Evolutionary conservation across 2,888 invertebrate species (phyloP).

Genomic region (Andrena praecox): DNA sequence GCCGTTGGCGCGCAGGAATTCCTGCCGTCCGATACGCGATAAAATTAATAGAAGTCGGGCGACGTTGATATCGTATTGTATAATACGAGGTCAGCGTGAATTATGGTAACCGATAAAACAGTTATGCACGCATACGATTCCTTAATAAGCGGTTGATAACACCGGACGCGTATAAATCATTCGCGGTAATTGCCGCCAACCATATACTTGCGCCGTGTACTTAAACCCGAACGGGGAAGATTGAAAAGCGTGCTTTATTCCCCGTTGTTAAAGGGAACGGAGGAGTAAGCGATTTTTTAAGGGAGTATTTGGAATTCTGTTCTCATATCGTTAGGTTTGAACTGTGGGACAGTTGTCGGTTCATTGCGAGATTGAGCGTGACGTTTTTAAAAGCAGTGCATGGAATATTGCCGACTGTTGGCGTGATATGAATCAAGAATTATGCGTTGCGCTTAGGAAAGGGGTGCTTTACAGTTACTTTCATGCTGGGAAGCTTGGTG

Average conservation of each 20-base stretch:
- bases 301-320: not conserved
- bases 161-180: slow-evolving; percentile 50
- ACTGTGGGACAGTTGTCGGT: too few relatives aligned
- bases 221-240: slow-evolving; percentile 22
- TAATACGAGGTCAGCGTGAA: slow-evolving; percentile 35
- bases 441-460: slow-evolving; percentile 10
- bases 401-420: not conserved
- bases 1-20: not conserved
- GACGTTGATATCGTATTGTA: slow-evolving; percentile 44
- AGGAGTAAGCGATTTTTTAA: not conserved
- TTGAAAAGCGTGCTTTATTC: slow-evolving; percentile 36
- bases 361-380: too few relatives aligned
- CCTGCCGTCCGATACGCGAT: slow-evolving; percentile 32
- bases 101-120: slow-evolving; percentile 50
- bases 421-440: slow-evolving; percentile 5
- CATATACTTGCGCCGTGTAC: slow-evolving; percentile 8
- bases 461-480: slow-evolving; percentile 46
- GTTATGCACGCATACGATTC: slow-evolving; percentile 48
- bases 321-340: too few relatives aligned
- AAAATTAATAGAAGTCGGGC: slow-evolving; percentile 35
- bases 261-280: not conserved
- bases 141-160: slow-evolving; percentile 57
- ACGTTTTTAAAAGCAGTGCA: too few relatives aligned
- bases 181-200: slow-evolving; percentile 36
- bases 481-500: slow-evolving; percentile 17